A percentile compares a stretch with the other conserved stretches of the same genome.
phyloP scores from a whole-genome alignment of 2,113 vertebrate species.

The Microtus ochrogaster region DNA sequence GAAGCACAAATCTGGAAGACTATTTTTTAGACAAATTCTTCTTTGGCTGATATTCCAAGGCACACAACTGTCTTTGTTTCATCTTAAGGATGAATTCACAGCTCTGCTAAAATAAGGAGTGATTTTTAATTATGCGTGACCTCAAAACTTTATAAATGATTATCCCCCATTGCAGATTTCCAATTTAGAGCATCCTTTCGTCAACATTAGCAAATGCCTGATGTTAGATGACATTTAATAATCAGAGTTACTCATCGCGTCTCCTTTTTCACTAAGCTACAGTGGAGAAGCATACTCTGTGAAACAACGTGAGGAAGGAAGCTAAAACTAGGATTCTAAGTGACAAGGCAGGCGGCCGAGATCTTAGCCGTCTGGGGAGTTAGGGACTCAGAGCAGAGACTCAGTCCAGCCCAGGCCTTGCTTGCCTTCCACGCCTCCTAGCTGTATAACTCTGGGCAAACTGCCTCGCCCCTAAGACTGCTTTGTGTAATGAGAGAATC shows the following conservation, averaged over 20 bases:
- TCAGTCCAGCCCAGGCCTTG: background rate
- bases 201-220: background rate
- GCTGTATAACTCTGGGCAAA: background rate
- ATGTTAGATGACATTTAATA: conserved; percentile 26
- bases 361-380: background rate
- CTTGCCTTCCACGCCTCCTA: background rate
- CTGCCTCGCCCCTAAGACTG: background rate
- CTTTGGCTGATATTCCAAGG: conserved; percentile 46
- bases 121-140: conserved; percentile 29
- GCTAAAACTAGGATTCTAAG: background rate
- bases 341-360: background rate
- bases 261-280: background rate
- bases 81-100: conserved; percentile 12
- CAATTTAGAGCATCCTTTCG: conserved; percentile 48
- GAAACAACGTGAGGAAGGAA: background rate
- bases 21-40: conserved; percentile 49
- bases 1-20: conserved; percentile 23
- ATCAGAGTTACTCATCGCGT: background rate
- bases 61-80: conserved; percentile 18
- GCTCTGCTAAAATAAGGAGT: conserved; percentile 25
- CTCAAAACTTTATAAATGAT: background rate
- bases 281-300: background rate
- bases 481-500: background rate
- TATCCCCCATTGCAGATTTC: background rate
- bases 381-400: background rate